Evolutionary conservation across 2,797 vertebrate genomes (phyloP).

Genomic region (Enteromius viviparus): DNA sequence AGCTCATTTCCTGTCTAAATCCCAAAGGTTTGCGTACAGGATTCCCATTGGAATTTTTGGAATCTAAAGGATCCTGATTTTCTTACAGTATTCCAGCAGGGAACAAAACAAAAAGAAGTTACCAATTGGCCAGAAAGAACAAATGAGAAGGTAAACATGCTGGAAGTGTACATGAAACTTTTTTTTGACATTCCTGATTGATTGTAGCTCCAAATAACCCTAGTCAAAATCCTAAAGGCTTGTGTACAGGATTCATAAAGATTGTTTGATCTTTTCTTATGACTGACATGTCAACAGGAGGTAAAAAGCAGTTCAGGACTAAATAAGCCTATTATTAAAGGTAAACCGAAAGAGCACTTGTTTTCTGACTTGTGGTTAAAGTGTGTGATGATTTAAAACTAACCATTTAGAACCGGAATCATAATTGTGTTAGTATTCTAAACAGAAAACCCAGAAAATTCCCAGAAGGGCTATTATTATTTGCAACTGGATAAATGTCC

Average conservation of each 20-base stretch:
- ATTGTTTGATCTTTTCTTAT: background rate
- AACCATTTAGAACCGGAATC: background rate
- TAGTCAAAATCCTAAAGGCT: background rate
- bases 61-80: conserved; percentile 10
- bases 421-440: background rate
- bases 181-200: conserved; percentile 22
- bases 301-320: background rate
- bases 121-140: conserved; percentile 30
- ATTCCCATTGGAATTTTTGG: conserved; percentile 13
- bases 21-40: conserved; percentile 13
- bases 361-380: background rate
- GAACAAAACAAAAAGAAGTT: conserved; percentile 13
- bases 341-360: background rate
- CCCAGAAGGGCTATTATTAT: background rate
- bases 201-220: conserved; percentile 42
- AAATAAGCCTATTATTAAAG: background rate
- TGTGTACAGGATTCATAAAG: background rate
- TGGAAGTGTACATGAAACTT: conserved; percentile 18
- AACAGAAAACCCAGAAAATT: background rate
- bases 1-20: conserved; percentile 29
- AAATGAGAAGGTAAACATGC: conserved; percentile 14
- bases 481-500: background rate
- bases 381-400: background rate
- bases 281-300: background rate
- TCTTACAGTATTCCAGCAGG: conserved; percentile 14